Evolutionary conservation across 2,888 invertebrate species (phyloP), one percentile per base, ranked within the genome.

Genomic region (Cerastoderma edule): DNA sequence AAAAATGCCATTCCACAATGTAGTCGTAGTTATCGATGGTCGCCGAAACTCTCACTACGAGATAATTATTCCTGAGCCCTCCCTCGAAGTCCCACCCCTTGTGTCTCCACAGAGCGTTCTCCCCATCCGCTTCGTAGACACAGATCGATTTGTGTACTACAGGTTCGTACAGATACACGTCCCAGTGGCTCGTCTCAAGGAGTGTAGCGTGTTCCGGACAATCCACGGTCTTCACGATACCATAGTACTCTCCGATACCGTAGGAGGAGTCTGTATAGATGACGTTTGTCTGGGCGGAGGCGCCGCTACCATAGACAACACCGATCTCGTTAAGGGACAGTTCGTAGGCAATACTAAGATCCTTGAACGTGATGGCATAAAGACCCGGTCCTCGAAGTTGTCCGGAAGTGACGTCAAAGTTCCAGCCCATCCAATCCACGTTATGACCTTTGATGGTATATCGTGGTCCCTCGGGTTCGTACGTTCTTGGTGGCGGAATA

Each of bases 381-480:
- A 85, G 67, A 3, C 66, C 77, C 1, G 79, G 77, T 1, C 85
- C 86, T 6, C 81, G 66, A 19, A 81, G 67, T 56, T 84, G 76
- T 5, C 83, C 65, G 35, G 80, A 70, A 22, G 78, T 74, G 30
- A 87, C 77, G 30, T 80, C 72, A 72, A 88, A 86, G 28, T 67
- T 57, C 87, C 87, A 88, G 10, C 83, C 87, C 82, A 84, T 81
- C 84, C 84, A 88, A 10, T 80, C 72, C 0, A 87, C 80, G 8
- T 74, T 71, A 22, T 80, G 82, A 22, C 83, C 88, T 33, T 78
- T 60, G 10, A 87, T 78, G 1, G 70, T 70, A 75, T 80, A 88
- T 22, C 88, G 54, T 8, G 78, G 79, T 32, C 86, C 88, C 4
- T 76, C 76, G 8, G 87, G 85, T 48, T 82, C 76, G 67, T 79